phyloP scores from a whole-genome alignment of 1,140 invertebrate species.

The Babylonia areolata region DNA sequence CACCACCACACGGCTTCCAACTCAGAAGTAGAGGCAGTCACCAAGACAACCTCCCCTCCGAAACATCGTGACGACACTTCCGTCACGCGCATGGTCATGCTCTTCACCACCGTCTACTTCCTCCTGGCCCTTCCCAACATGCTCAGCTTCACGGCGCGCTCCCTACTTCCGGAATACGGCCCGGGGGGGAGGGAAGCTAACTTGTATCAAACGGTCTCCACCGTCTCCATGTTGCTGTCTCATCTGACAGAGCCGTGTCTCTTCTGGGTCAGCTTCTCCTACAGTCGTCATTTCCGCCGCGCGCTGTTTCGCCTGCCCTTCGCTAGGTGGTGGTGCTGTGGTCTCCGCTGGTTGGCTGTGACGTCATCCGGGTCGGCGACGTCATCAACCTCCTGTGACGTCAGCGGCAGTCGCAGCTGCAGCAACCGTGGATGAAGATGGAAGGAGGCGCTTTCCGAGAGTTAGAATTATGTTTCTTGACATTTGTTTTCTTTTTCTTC shows the following conservation, averaged over 20 bases:
- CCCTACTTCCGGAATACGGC: not conserved
- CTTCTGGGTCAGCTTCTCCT: conserved; percentile 15
- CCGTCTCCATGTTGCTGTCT: not conserved
- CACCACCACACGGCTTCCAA: no score
- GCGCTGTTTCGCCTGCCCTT: not conserved
- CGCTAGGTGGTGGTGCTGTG: conserved; percentile 3
- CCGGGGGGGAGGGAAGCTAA: not conserved
- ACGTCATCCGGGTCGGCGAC: not conserved
- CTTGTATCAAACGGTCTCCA: not conserved
- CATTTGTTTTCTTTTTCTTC: no score
- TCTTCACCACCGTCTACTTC: not conserved
- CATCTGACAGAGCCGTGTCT: not conserved
- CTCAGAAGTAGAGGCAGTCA: no score
- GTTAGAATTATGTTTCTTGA: no score
- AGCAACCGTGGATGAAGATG: no score
- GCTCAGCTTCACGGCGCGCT: not conserved
- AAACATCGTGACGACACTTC: not conserved
- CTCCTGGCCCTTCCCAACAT: not conserved
- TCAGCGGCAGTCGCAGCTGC: no score
- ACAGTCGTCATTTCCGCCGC: not conserved
- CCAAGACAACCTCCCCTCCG: no score
- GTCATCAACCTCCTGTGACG: not conserved
- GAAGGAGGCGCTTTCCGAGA: no score
- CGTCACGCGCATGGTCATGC: not conserved
- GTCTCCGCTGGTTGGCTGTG: not conserved